phyloP scores from a whole-genome alignment of 2,113 vertebrate species.

The Leucopsar rothschildi region DNA sequence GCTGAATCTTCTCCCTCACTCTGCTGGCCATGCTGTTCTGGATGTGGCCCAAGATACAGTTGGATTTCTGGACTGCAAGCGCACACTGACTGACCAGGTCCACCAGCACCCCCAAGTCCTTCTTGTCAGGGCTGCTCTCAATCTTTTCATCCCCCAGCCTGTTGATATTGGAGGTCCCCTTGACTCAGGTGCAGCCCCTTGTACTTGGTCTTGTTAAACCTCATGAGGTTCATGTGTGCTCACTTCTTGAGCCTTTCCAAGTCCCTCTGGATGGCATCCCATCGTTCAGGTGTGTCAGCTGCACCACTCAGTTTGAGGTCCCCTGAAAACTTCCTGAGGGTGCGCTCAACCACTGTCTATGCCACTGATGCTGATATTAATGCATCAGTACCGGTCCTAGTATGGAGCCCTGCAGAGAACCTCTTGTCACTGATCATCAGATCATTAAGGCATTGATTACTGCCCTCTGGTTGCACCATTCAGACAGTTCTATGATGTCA shows the following conservation, averaged over 20 bases:
- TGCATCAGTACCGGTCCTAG: not conserved
- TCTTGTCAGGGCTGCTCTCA: not conserved
- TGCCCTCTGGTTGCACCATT: not conserved
- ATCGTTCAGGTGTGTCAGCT: accelerated
- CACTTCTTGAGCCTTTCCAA: not conserved
- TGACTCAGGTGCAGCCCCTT: not conserved
- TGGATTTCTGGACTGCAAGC: not conserved
- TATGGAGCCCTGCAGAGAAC: not conserved
- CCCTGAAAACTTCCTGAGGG: not conserved
- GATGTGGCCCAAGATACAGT: accelerated
- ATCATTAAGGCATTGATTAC: not conserved
- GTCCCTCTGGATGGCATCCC: not conserved
- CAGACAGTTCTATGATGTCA: not conserved
- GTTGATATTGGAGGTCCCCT: not conserved
- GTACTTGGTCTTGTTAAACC: not conserved
- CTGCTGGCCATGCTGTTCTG: accelerated
- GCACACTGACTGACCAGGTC: not conserved
- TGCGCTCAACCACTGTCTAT: accelerated
- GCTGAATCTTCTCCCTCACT: not conserved
- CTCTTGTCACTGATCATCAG: not conserved
- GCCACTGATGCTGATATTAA: not conserved
- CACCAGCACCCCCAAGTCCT: not conserved
- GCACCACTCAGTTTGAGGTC: not conserved
- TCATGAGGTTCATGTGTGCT: accelerated
- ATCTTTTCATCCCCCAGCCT: not conserved